Percentiles rank a stretch among this genome's conserved stretches.
phyloP scores from a whole-genome alignment of 1,140 invertebrate genomes.

The Mylabris phalerata region DNA sequence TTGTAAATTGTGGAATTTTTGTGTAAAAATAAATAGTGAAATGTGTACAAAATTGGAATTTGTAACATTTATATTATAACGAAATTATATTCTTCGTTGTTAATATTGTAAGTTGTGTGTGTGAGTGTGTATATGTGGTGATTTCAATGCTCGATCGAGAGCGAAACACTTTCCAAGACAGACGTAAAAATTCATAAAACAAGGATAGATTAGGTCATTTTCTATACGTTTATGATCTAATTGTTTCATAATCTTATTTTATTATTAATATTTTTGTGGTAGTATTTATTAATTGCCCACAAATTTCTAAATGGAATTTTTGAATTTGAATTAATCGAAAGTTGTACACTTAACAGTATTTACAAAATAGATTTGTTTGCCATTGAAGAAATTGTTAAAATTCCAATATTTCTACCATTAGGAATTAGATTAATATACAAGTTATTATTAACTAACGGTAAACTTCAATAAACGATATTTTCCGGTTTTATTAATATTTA shows the following conservation, averaged over 20 bases:
- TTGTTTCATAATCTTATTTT: neutral
- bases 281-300: neutral
- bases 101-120: neutral
- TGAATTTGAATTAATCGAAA: neutral
- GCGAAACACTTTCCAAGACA: conserved; percentile 4
- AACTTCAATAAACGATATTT: too few relatives aligned
- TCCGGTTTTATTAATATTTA: too few relatives aligned
- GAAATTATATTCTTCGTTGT: neutral
- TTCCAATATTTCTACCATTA: too few relatives aligned
- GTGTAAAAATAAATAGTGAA: neutral
- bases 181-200: too few relatives aligned
- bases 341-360: too few relatives aligned
- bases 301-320: neutral
- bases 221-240: neutral
- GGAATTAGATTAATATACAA: too few relatives aligned
- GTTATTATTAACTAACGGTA: too few relatives aligned
- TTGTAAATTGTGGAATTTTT: neutral
- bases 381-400: too few relatives aligned
- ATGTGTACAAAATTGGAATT: neutral
- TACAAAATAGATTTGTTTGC: too few relatives aligned
- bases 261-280: neutral
- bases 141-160: conserved; percentile 19
- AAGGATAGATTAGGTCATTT: neutral
- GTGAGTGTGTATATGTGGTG: conserved; percentile 3
- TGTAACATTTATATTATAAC: neutral